phyloP scores from a whole-genome alignment of 2,113 vertebrate species.

The Nesoenas mayeri region DNA sequence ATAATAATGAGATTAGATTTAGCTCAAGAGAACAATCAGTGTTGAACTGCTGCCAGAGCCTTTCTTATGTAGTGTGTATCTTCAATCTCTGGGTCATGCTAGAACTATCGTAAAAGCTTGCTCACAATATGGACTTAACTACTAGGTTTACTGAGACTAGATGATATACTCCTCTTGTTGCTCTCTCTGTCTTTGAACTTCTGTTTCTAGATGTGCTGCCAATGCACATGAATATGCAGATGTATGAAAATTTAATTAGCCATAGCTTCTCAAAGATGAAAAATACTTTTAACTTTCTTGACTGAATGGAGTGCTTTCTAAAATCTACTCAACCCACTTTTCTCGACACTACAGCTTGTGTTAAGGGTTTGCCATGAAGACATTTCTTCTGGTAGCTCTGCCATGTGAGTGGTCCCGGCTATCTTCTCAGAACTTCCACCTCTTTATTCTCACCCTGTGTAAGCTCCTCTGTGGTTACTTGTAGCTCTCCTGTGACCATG shows the following conservation, averaged over 20 bases:
- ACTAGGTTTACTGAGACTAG: background rate
- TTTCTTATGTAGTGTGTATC: background rate
- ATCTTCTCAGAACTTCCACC: background rate
- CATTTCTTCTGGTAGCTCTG: background rate
- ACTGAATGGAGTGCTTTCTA: background rate
- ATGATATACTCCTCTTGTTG: background rate
- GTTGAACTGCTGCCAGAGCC: background rate
- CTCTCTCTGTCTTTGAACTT: background rate
- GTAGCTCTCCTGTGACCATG: background rate
- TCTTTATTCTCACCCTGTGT: background rate
- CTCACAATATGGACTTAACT: background rate
- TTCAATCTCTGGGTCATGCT: background rate
- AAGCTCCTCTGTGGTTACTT: background rate
- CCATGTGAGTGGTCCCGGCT: background rate
- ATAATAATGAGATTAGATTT: background rate
- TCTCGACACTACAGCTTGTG: fast-evolving
- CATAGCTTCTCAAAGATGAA: background rate
- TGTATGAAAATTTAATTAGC: background rate
- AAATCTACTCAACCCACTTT: background rate
- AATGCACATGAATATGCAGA: background rate
- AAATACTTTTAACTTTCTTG: background rate
- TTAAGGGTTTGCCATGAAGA: background rate
- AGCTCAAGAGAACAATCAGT: background rate
- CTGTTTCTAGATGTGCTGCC: background rate
- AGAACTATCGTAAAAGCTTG: background rate